Conservation (phyloP, 2,113 vertebrate genomes). For the Lepisosteus oculatus region DNA sequence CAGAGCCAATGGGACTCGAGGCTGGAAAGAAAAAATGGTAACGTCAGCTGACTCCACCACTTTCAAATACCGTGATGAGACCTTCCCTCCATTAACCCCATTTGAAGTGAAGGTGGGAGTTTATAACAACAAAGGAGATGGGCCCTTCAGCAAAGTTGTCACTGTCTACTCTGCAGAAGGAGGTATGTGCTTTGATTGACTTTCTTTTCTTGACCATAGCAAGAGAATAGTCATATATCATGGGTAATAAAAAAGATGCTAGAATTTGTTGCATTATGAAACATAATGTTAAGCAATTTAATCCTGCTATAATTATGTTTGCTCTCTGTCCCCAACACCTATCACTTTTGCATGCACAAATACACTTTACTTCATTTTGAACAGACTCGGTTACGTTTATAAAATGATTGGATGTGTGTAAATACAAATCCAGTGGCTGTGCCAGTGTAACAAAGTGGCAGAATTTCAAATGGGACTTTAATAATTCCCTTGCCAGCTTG, state of each 20-base stretch:
- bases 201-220: background rate
- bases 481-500: background rate
- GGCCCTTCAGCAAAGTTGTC: conserved; percentile 88
- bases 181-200: conserved; percentile 63
- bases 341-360: too few species aligned
- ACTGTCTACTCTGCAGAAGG: conserved; percentile 92
- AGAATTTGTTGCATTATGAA: too few species aligned
- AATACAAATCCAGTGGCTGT: background rate
- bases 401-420: background rate
- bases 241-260: too few species aligned
- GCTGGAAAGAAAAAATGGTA: conserved; percentile 98
- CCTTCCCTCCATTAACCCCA: conserved; percentile 88
- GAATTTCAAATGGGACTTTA: background rate
- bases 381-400: too few species aligned
- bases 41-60: conserved; percentile 90
- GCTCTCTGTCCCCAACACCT: too few species aligned
- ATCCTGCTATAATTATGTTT: too few species aligned
- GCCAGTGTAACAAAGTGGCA: background rate
- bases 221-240: too few species aligned
- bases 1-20: conserved; percentile 87
- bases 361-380: too few species aligned
- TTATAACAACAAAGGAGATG: conserved; percentile 96
- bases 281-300: too few species aligned
- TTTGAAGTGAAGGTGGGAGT: conserved; percentile 96
- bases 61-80: conserved; percentile 94